Conservation (phyloP, 2,888 invertebrate species). For the Hydrotaea cyrtoneurina region DNA sequence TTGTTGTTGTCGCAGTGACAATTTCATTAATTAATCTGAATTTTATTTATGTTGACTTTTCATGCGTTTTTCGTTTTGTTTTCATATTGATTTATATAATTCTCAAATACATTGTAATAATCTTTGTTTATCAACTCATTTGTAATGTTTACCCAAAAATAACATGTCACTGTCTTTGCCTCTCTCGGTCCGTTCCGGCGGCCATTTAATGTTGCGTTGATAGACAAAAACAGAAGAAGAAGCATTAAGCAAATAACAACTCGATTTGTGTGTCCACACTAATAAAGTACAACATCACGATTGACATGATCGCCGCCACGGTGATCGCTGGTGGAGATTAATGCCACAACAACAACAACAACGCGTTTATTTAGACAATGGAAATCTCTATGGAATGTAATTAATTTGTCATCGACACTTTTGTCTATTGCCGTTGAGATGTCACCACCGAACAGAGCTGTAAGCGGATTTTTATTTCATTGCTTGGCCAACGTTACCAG, state of each 20-base stretch:
- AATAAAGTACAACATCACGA: conserved; percentile 38
- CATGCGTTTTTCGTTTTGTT: conserved; percentile 15
- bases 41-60: conserved; percentile 17
- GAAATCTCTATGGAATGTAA: conserved; percentile 17
- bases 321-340: too few relatives aligned
- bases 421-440: background rate
- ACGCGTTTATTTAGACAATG: conserved; percentile 19
- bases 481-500: background rate
- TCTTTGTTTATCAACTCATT: conserved; percentile 54
- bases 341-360: background rate
- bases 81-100: conserved; percentile 38
- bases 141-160: conserved; percentile 50
- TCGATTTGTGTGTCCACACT: conserved; percentile 8
- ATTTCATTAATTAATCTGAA: conserved; percentile 47
- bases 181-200: background rate
- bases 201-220: background rate
- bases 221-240: background rate
- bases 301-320: conserved; percentile 11
- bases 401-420: conserved; percentile 39
- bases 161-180: conserved; percentile 17
- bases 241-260: conserved; percentile 32
- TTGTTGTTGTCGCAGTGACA: background rate
- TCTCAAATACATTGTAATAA: conserved; percentile 51
- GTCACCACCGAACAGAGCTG: background rate
- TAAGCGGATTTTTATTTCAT: conserved; percentile 26